A percentile compares a stretch with the other conserved stretches of the same genome.
phyloP scores from a whole-genome alignment of 2,113 vertebrate species.

The Brachionichthys hirsutus region DNA sequence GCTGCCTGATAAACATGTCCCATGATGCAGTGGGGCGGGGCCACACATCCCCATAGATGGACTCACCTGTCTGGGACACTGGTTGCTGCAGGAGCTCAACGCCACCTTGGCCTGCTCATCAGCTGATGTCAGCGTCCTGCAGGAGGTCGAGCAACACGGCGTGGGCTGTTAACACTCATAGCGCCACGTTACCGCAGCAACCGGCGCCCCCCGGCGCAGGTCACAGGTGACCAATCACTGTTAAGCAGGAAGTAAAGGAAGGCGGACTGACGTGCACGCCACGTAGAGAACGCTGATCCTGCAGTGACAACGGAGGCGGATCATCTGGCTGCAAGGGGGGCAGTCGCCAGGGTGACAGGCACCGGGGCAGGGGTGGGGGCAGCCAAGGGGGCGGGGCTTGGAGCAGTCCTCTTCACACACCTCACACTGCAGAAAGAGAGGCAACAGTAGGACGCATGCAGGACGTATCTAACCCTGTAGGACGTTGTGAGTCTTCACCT shows the following conservation, averaged over 20 bases:
- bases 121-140: slow-evolving; percentile 83
- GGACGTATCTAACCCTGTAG: too few species aligned
- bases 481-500: slow-evolving; percentile 20
- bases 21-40: slow-evolving; percentile 7
- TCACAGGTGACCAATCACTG: too few species aligned
- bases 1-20: slow-evolving; percentile 12
- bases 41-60: not conserved
- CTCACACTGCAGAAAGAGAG: slow-evolving; percentile 49
- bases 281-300: slow-evolving; percentile 67
- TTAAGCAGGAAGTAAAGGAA: not conserved
- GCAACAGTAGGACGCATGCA: too few species aligned
- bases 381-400: slow-evolving; percentile 59
- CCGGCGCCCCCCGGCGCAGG: too few species aligned
- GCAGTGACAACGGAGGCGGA: slow-evolving; percentile 70
- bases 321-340: slow-evolving; percentile 61
- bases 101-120: slow-evolving; percentile 76
- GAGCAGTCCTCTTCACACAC: slow-evolving; percentile 57
- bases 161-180: too few species aligned
- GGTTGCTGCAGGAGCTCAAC: slow-evolving; percentile 90
- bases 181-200: too few species aligned
- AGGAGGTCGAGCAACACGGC: too few species aligned
- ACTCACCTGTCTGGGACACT: slow-evolving; percentile 93
- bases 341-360: slow-evolving; percentile 60
- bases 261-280: slow-evolving; percentile 63
- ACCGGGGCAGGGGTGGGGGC: slow-evolving; percentile 61